Evolutionary conservation across 1,140 invertebrate genomes (phyloP).

Genomic region (Physella acuta): DNA sequence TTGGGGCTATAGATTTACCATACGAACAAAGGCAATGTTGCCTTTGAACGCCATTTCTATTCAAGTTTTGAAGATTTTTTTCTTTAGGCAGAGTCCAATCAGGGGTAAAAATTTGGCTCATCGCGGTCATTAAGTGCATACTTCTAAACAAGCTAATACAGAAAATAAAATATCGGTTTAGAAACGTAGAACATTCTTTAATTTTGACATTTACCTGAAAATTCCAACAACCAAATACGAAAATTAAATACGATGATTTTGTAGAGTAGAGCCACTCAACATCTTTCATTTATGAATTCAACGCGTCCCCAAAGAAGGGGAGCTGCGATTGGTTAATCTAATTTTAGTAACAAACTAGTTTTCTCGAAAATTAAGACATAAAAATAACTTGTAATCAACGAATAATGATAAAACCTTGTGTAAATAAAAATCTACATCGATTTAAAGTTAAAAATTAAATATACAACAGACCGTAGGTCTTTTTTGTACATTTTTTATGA

Average conservation of each 20-base stretch:
- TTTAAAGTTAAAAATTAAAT: not conserved
- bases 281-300: constrained; percentile 49
- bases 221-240: constrained; percentile 31
- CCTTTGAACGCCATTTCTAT: constrained; percentile 52
- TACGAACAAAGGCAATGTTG: constrained; percentile 41
- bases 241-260: constrained; percentile 45
- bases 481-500: not conserved
- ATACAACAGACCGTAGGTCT: not conserved
- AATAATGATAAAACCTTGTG: too few species aligned
- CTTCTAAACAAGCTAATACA: constrained; percentile 21
- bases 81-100: constrained; percentile 37
- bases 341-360: constrained; percentile 11
- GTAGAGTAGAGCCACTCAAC: constrained; percentile 50
- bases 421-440: not conserved
- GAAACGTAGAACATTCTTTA: constrained; percentile 13
- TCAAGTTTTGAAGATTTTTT: constrained; percentile 45
- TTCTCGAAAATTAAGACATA: too few species aligned
- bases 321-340: constrained; percentile 29
- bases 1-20: too few species aligned
- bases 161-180: not conserved
- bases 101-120: constrained; percentile 34
- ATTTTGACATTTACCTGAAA: constrained; percentile 33
- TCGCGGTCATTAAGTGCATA: constrained; percentile 23
- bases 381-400: too few species aligned
- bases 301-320: constrained; percentile 19